These are phyloP conservation scores for Tetramorium bicarinatum DNA, from an alignment of 2,888 invertebrate species.

Conservation along the genomic window DNA sequence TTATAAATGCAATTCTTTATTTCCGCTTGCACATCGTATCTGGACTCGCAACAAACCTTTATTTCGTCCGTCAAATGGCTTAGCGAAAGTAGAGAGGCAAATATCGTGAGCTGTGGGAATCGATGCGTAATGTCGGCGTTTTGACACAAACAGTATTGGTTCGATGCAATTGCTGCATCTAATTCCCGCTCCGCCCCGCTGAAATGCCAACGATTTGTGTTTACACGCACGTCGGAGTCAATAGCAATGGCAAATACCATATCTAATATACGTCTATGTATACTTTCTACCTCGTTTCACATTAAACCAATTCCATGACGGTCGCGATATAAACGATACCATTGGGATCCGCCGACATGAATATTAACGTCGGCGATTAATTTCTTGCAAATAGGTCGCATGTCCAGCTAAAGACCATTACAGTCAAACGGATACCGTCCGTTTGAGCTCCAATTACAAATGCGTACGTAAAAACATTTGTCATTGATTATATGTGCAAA, in stretches of 20 bases:
- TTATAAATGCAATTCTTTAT: not conserved
- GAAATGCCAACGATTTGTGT: constrained; percentile 53
- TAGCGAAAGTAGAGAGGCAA: constrained; percentile 14
- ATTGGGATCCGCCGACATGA: constrained; percentile 40
- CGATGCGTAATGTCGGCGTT: constrained; percentile 40
- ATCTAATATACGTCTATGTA: constrained; percentile 59
- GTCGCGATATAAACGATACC: constrained; percentile 48
- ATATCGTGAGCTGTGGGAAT: constrained; percentile 11
- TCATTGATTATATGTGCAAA: not conserved
- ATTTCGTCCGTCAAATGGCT: constrained; percentile 10
- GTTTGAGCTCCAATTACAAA: constrained; percentile 29
- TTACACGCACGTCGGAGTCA: constrained; percentile 53
- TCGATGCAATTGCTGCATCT: constrained; percentile 50
- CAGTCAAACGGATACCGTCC: constrained; percentile 16
- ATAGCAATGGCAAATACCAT: constrained; percentile 53
- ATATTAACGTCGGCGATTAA: constrained; percentile 51
- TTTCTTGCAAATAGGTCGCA: constrained; percentile 51
- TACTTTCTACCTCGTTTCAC: constrained; percentile 59
- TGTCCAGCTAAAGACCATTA: constrained; percentile 42
- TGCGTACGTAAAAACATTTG: constrained; percentile 6
- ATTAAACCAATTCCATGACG: constrained; percentile 54
- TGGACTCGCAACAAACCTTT: not conserved
- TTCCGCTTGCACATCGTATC: not conserved
- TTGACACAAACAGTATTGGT: constrained; percentile 47
- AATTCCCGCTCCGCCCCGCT: constrained; percentile 25